Conservation (phyloP, 2,113 vertebrate genomes). For the Phylloscopus whistleri region DNA sequence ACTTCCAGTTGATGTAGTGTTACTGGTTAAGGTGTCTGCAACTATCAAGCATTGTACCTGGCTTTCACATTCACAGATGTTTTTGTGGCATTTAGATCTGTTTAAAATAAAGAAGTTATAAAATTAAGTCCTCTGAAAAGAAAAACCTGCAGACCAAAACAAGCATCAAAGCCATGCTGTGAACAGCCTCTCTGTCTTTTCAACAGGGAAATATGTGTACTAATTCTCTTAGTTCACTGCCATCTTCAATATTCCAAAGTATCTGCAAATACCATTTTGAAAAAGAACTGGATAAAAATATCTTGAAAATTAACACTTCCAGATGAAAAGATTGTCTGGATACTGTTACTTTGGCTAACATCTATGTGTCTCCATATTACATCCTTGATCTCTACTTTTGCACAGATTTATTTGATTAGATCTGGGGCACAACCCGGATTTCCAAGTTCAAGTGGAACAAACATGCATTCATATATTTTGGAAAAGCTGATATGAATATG, state of each 20-base stretch:
- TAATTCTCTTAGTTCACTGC: neutral
- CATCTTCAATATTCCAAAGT: neutral
- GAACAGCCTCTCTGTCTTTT: neutral
- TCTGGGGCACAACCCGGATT: neutral
- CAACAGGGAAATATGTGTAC: neutral
- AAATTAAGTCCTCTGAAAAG: neutral
- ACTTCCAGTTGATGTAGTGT: neutral
- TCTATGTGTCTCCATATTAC: neutral
- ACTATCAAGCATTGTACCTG: neutral
- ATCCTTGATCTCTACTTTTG: neutral
- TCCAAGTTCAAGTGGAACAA: neutral
- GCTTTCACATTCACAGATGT: neutral
- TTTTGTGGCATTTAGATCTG: neutral
- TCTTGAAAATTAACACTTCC: conserved; percentile 10
- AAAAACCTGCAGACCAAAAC: neutral
- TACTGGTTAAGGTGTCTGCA: neutral
- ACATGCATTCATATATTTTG: neutral
- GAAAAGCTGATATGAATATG: neutral
- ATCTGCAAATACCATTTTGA: neutral
- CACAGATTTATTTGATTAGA: neutral
- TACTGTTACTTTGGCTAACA: neutral
- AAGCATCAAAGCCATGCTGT: neutral
- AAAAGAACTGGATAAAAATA: neutral
- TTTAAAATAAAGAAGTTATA: neutral
- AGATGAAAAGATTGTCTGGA: neutral